A percentile compares a stretch with the other conserved stretches of the same genome.
phyloP scores from a whole-genome alignment of 2,888 invertebrate genomes.

The Lordiphosa fenestrarum region DNA sequence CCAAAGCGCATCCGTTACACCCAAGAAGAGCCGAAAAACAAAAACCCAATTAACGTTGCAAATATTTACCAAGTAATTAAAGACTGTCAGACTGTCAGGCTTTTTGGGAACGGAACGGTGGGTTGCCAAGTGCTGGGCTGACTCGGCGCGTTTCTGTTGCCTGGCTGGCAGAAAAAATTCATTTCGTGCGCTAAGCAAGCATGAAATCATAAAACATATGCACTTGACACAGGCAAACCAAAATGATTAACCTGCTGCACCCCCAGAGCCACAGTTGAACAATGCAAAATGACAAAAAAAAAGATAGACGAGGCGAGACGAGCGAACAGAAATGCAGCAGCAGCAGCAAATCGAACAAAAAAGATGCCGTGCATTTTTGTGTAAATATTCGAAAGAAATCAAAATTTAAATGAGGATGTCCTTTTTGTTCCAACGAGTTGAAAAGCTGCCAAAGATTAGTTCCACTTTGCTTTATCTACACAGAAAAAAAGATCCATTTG shows the following conservation, averaged over 20 bases:
- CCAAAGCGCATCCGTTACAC: constrained; percentile 37
- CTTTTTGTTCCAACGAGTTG: too few species aligned
- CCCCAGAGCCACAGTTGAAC: constrained; percentile 1
- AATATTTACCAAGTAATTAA: constrained; percentile 75
- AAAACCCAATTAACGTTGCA: constrained; percentile 65
- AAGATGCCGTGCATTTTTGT: too few species aligned
- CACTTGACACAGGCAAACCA: constrained; percentile 30
- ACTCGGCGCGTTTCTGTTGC: constrained; percentile 25
- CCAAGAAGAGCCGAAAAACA: constrained; percentile 25
- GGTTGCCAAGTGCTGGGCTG: constrained; percentile 21
- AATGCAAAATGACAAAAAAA: background rate
- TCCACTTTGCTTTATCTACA: too few species aligned
- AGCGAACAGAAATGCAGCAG: too few species aligned
- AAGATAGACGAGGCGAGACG: too few species aligned
- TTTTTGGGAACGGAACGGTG: background rate
- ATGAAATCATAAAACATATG: constrained; percentile 37
- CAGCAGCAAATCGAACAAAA: too few species aligned
- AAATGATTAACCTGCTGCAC: constrained; percentile 49
- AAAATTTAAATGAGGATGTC: too few species aligned
- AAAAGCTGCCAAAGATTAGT: too few species aligned
- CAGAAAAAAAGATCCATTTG: too few species aligned
- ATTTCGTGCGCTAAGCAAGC: constrained; percentile 45
- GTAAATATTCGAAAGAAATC: too few species aligned
- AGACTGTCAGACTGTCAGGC: constrained; percentile 30
- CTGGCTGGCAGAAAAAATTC: constrained; percentile 43